A percentile compares a stretch with the other conserved stretches of the same genome.
Evolutionary conservation across 2,113 vertebrate species (phyloP).

Genomic region (Apodemus sylvaticus): DNA sequence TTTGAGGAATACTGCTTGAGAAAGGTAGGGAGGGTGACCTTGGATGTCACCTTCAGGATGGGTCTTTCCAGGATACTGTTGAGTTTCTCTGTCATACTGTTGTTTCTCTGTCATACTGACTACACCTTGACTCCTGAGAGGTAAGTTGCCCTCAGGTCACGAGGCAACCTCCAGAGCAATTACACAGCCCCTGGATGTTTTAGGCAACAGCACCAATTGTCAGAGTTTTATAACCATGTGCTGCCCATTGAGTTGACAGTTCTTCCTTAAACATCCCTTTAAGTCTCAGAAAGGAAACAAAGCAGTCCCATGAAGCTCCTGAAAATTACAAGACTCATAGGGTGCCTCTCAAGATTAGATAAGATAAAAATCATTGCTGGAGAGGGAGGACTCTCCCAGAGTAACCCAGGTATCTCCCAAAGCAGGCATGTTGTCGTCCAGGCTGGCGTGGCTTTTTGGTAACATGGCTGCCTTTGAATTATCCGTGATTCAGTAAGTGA

Average conservation of each 20-base stretch:
- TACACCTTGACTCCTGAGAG: not conserved
- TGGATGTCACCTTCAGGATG: fast-evolving
- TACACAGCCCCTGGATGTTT: not conserved
- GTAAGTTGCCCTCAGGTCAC: not conserved
- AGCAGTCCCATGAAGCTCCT: not conserved
- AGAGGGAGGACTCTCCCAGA: not conserved
- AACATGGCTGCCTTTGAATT: not conserved
- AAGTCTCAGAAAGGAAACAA: not conserved
- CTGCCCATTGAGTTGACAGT: not conserved
- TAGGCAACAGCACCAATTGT: not conserved
- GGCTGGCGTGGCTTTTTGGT: not conserved
- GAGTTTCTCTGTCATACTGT: too few species aligned
- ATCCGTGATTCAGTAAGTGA: too few species aligned
- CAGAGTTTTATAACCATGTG: not conserved
- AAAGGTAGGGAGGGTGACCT: not conserved
- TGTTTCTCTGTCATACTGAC: not conserved
- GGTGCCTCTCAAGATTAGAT: too few species aligned
- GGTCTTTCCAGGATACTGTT: not conserved
- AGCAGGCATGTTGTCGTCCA: too few species aligned
- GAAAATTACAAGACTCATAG: not conserved
- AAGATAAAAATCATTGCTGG: not conserved
- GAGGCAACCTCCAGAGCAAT: not conserved
- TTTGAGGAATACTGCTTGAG: not conserved
- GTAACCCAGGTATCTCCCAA: too few species aligned
- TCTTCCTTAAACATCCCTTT: not conserved